Base-by-base conservation (phyloP, 2,797 vertebrate species). In the Dallia pectoralis region DNA sequence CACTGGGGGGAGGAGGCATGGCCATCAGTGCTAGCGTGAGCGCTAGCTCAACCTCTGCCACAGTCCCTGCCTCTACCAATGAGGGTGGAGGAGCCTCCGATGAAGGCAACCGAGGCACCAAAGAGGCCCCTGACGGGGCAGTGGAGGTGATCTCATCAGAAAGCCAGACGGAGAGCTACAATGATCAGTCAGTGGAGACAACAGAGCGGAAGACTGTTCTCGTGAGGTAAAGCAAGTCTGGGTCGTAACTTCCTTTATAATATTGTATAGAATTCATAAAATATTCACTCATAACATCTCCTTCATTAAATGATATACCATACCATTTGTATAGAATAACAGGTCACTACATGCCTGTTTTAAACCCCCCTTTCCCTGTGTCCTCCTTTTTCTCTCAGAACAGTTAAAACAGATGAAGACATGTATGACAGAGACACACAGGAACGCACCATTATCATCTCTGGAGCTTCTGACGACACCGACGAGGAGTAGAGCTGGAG, bases 371-470 rank as follows among this genome's bases (percentile, higher is more conserved):
- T 29, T 56, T 71, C 18, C 66, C 18, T 63, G 25, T 63, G 25
- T 25, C 64, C 19, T 19, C 16, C 27, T 6, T 68, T 82, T 85
- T 29, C 48, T 79, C 85, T 81, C 81, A 93, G 92, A 92, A 93
- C 92, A 91, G 90, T 94, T 91, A 93, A 87, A 83, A 93, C 90
- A 79, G 87, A 93, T 2, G 87, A 87, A 32, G 86, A 92, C 68
- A 77, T 73, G 12, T 83, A 89, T 49, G 83, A 92, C 73, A 91
- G 87, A 8, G 78, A 93, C 82, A 89, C 87, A 71, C 84, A 90
- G 71, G 87, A 92, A 78, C 69, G 88, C 68, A 94, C 89, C 74
- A 88, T 94, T 76, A 91, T 64, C 71, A 91, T 93, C 78, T 90
- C 91, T 72, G 91, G 92, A 79, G 91, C 92, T 27, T 91, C 91